Conservation (phyloP, 1,140 invertebrate genomes). For the Zaprionus vittiger region DNA sequence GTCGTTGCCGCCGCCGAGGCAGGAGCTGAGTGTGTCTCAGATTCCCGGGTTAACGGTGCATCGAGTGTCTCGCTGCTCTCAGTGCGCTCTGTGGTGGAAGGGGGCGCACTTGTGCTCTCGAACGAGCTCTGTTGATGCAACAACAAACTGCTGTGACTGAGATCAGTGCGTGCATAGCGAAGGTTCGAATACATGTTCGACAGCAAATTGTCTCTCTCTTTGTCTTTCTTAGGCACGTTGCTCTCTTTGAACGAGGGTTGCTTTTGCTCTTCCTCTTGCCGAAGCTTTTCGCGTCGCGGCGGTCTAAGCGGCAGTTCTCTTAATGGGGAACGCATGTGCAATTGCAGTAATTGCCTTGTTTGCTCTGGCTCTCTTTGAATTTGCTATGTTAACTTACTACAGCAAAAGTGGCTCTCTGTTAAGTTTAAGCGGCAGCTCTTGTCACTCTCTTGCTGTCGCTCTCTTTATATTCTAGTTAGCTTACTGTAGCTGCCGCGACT, state of each 20-base stretch:
- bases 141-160: slow-evolving; percentile 78
- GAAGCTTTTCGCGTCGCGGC: slow-evolving; percentile 48
- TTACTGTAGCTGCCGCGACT: too few species aligned
- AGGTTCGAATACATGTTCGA: slow-evolving; percentile 62
- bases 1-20: slow-evolving; percentile 12
- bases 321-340: slow-evolving; percentile 60
- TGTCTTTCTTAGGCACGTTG: slow-evolving; percentile 3
- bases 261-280: slow-evolving; percentile 12
- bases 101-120: slow-evolving; percentile 54
- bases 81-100: slow-evolving; percentile 68
- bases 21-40: neutral
- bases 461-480: neutral
- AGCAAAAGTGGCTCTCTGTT: neutral
- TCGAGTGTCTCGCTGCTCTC: slow-evolving; percentile 76
- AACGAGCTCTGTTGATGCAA: slow-evolving; percentile 72
- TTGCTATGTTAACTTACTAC: neutral
- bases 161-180: slow-evolving; percentile 73
- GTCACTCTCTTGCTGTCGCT: too few species aligned
- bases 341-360: slow-evolving; percentile 9
- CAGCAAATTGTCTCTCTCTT: slow-evolving; percentile 47
- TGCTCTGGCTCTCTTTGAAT: slow-evolving; percentile 13
- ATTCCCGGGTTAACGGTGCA: slow-evolving; percentile 31
- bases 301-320: slow-evolving; percentile 56
- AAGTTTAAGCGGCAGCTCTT: neutral
- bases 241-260: slow-evolving; percentile 12